phyloP scores from a whole-genome alignment of 2,797 vertebrate genomes.

The Centroberyx gerrardi region DNA sequence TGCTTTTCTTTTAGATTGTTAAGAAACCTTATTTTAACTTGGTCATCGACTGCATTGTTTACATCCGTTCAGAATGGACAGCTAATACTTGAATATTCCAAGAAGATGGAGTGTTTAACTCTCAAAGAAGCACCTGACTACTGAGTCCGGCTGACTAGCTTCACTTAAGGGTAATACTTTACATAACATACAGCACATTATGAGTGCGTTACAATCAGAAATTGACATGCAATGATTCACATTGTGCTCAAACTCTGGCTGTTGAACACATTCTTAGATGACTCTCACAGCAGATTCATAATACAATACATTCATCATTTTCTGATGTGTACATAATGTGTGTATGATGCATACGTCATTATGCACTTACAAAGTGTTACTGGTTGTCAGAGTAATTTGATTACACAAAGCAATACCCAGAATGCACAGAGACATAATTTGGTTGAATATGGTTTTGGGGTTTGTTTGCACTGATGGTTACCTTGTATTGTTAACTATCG shows the following conservation, averaged over 20 bases:
- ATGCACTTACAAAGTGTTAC: background rate
- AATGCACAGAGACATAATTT: constrained; percentile 1
- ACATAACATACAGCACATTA: background rate
- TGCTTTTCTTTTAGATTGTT: background rate
- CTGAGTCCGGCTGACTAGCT: background rate
- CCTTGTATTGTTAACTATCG: constrained; percentile 6
- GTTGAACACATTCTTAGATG: background rate
- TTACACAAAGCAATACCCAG: background rate
- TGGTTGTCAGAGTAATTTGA: background rate
- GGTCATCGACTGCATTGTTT: background rate
- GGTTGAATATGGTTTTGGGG: constrained; percentile 25
- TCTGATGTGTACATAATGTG: background rate
- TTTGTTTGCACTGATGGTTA: constrained; percentile 30
- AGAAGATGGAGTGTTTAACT: background rate
- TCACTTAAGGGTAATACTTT: background rate
- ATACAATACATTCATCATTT: no score
- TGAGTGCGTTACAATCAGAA: background rate
- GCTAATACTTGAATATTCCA: constrained; percentile 33
- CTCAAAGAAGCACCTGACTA: background rate
- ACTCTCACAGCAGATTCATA: background rate
- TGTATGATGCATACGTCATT: background rate
- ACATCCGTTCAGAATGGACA: constrained; percentile 5
- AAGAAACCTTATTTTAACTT: background rate
- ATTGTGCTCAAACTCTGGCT: background rate
- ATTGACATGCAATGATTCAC: no score